phyloP scores from a whole-genome alignment of 2,888 invertebrate genomes.

The Leucoma salicis region DNA sequence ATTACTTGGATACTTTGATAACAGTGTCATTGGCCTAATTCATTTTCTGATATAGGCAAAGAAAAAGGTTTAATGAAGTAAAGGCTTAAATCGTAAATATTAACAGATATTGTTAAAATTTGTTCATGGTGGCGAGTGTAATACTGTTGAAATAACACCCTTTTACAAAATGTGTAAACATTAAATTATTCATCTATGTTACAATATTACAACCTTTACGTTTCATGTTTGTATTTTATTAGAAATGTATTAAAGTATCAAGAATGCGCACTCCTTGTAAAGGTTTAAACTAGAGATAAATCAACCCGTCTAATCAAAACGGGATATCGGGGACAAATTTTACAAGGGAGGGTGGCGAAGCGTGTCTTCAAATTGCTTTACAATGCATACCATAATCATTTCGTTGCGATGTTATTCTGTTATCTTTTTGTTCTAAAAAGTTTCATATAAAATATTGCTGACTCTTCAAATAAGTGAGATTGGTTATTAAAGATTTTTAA shows the following conservation, averaged over 20 bases:
- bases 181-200: background rate
- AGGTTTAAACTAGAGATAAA: slow-evolving; percentile 74
- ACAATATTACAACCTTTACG: slow-evolving; percentile 32
- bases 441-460: too few species aligned
- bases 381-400: slow-evolving; percentile 72
- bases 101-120: too few species aligned
- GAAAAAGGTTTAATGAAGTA: too few species aligned
- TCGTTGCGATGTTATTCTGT: slow-evolving; percentile 29
- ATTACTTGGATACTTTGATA: too few species aligned
- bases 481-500: too few species aligned
- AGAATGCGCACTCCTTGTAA: slow-evolving; percentile 45
- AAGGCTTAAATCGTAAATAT: too few species aligned
- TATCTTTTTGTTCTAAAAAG: slow-evolving; percentile 7
- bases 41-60: too few species aligned
- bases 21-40: too few species aligned
- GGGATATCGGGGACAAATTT: slow-evolving; percentile 78
- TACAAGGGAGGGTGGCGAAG: slow-evolving; percentile 66
- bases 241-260: slow-evolving; percentile 48
- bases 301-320: slow-evolving; percentile 79
- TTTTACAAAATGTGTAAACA: background rate
- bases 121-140: too few species aligned
- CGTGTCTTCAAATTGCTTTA: slow-evolving; percentile 76
- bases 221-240: slow-evolving; percentile 17
- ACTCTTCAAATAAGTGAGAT: too few species aligned
- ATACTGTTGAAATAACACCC: too few species aligned